phyloP scores from a whole-genome alignment of 2,113 vertebrate species.

The Hippotragus niger region DNA sequence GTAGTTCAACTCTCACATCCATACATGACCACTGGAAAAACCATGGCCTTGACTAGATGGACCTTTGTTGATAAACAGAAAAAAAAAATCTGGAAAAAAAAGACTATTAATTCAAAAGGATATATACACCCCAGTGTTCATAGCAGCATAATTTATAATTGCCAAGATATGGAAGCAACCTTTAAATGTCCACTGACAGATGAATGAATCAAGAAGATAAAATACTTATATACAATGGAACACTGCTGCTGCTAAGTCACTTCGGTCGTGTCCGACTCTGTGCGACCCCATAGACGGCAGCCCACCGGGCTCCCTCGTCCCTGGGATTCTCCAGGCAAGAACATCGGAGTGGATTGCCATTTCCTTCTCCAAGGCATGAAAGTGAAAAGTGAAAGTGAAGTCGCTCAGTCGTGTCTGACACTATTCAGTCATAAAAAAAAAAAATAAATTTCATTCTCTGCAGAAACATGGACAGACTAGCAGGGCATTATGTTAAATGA shows the following conservation, averaged over 20 bases:
- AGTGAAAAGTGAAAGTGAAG: too few species aligned
- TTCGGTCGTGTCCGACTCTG: too few species aligned
- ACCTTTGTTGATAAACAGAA: neutral
- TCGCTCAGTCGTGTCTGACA: neutral
- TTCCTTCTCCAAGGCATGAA: too few species aligned
- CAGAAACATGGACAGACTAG: neutral
- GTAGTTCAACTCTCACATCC: neutral
- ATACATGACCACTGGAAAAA: neutral
- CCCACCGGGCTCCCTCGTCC: too few species aligned
- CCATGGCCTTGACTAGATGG: rapidly evolving
- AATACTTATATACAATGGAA: neutral
- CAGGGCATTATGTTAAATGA: neutral
- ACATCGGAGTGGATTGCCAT: too few species aligned
- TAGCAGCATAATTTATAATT: neutral
- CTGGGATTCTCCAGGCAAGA: too few species aligned
- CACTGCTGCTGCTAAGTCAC: neutral
- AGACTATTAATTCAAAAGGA: neutral
- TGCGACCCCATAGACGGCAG: too few species aligned
- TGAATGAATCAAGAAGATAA: neutral
- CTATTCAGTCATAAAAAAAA: neutral
- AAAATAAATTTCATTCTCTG: neutral
- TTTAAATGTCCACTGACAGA: neutral
- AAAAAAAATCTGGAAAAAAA: neutral
- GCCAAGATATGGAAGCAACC: neutral
- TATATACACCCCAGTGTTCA: neutral